phyloP scores from a whole-genome alignment of 2,113 vertebrate species.

The Anthoscopus minutus region DNA sequence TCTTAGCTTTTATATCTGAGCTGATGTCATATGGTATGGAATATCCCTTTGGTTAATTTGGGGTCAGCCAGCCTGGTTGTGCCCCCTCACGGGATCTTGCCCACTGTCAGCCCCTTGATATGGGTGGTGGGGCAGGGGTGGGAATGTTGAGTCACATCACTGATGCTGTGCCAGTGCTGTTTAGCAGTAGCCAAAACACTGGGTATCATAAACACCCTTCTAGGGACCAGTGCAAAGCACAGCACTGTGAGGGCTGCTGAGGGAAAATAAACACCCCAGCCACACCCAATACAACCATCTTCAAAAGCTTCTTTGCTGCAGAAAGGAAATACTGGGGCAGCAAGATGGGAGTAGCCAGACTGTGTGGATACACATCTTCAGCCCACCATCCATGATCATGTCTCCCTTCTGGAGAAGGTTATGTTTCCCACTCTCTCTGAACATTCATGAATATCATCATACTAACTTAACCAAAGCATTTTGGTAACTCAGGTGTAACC shows the following conservation, averaged over 20 bases:
- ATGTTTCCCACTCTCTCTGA: not conserved
- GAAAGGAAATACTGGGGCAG: not conserved
- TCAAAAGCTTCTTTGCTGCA: not conserved
- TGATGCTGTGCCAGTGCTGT: not conserved
- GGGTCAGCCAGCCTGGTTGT: not conserved
- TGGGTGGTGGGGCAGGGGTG: accelerated
- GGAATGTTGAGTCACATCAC: not conserved
- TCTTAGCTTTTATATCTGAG: not conserved
- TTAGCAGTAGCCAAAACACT: not conserved
- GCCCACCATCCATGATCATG: not conserved
- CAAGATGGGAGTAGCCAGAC: not conserved
- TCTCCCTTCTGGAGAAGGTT: not conserved
- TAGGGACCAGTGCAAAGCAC: not conserved
- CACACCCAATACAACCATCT: not conserved
- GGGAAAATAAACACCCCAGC: not conserved
- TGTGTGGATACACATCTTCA: accelerated
- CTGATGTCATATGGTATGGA: not conserved
- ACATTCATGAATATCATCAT: accelerated
- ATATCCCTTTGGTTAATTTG: not conserved
- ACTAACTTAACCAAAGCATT: not conserved
- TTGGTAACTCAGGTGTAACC: not conserved
- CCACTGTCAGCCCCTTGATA: not conserved
- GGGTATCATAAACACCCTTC: not conserved
- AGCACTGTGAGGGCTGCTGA: not conserved
- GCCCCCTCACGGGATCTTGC: not conserved